These are phyloP conservation scores for Montipora foliosa DNA, from an alignment of 64 coral and sea anemone species.

Conservation along the genomic window DNA sequence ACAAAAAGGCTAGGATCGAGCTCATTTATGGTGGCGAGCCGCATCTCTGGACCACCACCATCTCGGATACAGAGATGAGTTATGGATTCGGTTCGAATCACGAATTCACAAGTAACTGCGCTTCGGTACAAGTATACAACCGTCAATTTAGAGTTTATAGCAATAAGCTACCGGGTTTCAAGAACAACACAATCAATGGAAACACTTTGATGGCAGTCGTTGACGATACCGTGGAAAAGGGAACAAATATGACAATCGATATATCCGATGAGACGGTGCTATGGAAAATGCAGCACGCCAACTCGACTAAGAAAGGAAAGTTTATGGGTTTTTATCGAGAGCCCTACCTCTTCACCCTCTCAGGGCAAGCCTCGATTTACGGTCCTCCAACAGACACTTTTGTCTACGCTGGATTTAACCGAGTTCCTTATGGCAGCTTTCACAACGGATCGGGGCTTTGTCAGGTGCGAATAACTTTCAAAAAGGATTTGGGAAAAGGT, in stretches of 20 bases:
- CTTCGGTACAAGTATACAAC: constrained; percentile 64
- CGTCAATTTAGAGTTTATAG: constrained; percentile 72
- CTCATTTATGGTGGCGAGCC: constrained; percentile 72
- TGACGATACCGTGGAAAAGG: constrained; percentile 54
- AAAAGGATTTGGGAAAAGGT: constrained; percentile 33
- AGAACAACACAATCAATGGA: constrained; percentile 30
- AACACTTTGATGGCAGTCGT: constrained; percentile 56
- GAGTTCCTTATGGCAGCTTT: constrained; percentile 69
- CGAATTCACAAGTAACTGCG: constrained; percentile 71
- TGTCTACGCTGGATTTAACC: constrained; percentile 69
- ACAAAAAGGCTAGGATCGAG: constrained; percentile 57
- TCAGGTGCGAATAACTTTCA: constrained; percentile 63
- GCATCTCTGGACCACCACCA: constrained; percentile 54
- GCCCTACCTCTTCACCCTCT: constrained; percentile 53
- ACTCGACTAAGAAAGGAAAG: background rate
- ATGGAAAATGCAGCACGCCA: constrained; percentile 23
- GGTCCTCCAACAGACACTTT: constrained; percentile 60
- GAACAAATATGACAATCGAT: constrained; percentile 42
- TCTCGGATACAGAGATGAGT: constrained; percentile 47
- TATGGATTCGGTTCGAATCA: constrained; percentile 80
- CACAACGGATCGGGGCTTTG: constrained; percentile 74
- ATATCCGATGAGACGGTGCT: constrained; percentile 45
- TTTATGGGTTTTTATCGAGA: background rate
- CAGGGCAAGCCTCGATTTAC: constrained; percentile 56
- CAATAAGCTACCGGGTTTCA: constrained; percentile 54